phyloP scores from a whole-genome alignment of 2,888 invertebrate genomes.

The Palloptera scutellata region DNA sequence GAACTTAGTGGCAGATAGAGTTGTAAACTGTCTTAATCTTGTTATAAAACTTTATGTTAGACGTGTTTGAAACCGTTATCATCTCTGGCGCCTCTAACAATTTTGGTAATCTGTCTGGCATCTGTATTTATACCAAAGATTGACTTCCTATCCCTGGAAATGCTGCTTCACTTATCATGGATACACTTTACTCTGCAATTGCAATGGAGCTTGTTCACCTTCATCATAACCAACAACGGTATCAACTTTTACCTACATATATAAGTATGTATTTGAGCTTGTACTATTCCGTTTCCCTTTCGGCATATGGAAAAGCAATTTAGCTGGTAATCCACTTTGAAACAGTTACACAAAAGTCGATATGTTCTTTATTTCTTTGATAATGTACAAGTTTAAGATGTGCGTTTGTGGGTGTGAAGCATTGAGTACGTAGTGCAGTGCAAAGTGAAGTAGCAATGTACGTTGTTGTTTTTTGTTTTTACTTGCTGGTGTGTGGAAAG shows the following conservation, averaged over 20 bases:
- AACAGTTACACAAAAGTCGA: conserved; percentile 23
- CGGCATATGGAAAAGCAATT: conserved; percentile 32
- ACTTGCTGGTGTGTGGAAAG: neutral
- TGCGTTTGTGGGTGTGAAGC: neutral
- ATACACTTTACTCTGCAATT: neutral
- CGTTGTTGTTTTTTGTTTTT: neutral
- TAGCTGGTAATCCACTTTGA: conserved; percentile 32
- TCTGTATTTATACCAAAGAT: too few relatives aligned
- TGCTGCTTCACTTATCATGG: neutral
- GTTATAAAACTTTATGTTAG: too few relatives aligned
- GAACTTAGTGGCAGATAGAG: too few relatives aligned
- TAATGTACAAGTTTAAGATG: neutral
- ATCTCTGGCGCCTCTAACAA: neutral
- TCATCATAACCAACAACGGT: neutral
- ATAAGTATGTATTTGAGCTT: neutral
- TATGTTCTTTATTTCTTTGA: neutral
- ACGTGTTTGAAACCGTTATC: neutral
- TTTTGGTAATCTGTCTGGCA: too few relatives aligned
- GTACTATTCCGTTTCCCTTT: conserved; percentile 9
- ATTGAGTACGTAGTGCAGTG: neutral
- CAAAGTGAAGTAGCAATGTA: neutral
- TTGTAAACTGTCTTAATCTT: too few relatives aligned
- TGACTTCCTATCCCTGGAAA: neutral
- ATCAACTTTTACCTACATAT: neutral
- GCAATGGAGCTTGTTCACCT: neutral